These are phyloP conservation scores for Electrona antarctica DNA, from an alignment of 2,113 vertebrate species.

Conservation along the genomic window DNA sequence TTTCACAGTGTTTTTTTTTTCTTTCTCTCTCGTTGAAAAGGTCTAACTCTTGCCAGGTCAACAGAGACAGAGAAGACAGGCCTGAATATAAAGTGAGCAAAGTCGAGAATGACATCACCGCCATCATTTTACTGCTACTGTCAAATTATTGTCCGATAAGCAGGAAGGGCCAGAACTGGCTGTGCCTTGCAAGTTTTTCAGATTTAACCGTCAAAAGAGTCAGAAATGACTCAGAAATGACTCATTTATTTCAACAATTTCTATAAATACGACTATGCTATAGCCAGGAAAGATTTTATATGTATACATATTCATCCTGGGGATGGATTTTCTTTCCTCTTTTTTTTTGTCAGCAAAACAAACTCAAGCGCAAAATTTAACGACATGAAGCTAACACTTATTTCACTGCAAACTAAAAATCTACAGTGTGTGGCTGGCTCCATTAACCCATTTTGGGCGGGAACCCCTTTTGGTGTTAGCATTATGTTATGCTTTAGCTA, in stretches of 20 bases:
- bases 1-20: conserved; percentile 44
- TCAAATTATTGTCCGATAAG: conserved; percentile 31
- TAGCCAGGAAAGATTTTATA: too few species aligned
- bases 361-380: too few species aligned
- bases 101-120: conserved; percentile 18
- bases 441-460: too few species aligned
- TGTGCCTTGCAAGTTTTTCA: too few species aligned
- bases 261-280: not conserved
- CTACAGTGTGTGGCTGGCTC: not conserved
- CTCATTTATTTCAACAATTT: not conserved
- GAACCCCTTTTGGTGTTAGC: too few species aligned
- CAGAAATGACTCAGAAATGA: not conserved
- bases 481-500: too few species aligned
- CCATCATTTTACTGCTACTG: conserved; percentile 43
- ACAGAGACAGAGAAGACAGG: conserved; percentile 39
- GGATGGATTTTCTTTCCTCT: too few species aligned
- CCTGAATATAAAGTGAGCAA: conserved; percentile 41
- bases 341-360: too few species aligned
- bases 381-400: not conserved
- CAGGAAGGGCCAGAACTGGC: not conserved
- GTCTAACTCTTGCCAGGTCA: conserved; percentile 51
- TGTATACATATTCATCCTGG: too few species aligned
- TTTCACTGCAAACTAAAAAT: not conserved
- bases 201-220: not conserved
- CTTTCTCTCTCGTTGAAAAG: conserved; percentile 26